Evolutionary conservation across 2,113 vertebrate genomes (phyloP).

Genomic region (Pangasianodon gigas): DNA sequence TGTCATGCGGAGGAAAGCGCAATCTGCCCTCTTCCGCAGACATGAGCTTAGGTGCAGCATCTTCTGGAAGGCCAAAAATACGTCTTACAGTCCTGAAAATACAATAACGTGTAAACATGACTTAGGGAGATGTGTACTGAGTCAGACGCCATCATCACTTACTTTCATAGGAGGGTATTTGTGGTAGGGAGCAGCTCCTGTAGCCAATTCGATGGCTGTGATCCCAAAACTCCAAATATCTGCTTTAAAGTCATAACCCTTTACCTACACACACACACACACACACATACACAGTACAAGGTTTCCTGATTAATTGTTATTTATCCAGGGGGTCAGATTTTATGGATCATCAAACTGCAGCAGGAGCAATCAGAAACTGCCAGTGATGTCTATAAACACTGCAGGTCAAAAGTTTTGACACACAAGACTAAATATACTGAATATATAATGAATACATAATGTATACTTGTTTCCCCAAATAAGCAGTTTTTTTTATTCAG

Average conservation of each 20-base stretch:
- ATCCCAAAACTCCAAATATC: constrained; percentile 99
- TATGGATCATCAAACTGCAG: background rate
- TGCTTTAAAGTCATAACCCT: constrained; percentile 98
- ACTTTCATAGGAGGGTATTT: constrained; percentile 99
- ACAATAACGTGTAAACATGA: background rate
- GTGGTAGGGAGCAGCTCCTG: constrained; percentile 95
- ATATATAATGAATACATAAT: background rate
- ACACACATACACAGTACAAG: background rate
- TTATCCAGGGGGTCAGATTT: background rate
- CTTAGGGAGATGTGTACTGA: background rate
- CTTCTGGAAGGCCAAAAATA: too few species aligned
- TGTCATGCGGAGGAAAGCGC: background rate
- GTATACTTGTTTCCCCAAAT: background rate
- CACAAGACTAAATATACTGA: background rate
- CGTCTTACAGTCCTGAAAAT: background rate
- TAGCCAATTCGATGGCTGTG: constrained; percentile 95
- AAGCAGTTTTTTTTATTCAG: too few species aligned
- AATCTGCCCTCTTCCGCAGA: background rate
- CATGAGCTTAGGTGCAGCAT: background rate
- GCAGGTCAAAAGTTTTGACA: background rate
- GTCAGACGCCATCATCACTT: background rate
- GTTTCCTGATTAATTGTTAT: background rate
- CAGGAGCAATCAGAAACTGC: background rate
- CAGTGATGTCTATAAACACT: background rate
- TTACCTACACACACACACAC: constrained; percentile 74